phyloP scores from a whole-genome alignment of 2,113 vertebrate genomes.

The Glareola pratincola region DNA sequence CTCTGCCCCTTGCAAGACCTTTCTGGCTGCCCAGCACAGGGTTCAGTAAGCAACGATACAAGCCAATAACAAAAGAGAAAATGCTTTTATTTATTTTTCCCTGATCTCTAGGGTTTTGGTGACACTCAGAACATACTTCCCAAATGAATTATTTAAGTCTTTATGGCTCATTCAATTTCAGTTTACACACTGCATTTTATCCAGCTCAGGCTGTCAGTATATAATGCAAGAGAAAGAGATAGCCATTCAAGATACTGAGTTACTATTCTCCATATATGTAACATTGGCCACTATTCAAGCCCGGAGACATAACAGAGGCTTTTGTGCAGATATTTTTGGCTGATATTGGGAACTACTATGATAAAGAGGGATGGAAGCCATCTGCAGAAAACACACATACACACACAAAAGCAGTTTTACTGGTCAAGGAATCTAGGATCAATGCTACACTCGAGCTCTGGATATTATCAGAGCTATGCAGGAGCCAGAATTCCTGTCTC shows the following conservation, averaged over 20 bases:
- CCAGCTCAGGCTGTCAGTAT: not conserved
- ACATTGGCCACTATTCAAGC: constrained; percentile 17
- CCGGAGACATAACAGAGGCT: constrained; percentile 29
- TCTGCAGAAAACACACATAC: not conserved
- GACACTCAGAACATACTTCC: constrained; percentile 20
- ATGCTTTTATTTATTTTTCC: constrained; percentile 49
- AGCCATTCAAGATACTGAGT: not conserved
- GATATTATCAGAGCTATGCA: constrained; percentile 23
- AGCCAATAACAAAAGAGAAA: constrained; percentile 40
- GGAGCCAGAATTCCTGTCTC: constrained; percentile 4
- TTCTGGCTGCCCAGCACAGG: constrained; percentile 12
- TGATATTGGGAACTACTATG: not conserved
- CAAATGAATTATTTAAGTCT: constrained; percentile 35
- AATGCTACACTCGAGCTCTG: constrained; percentile 1
- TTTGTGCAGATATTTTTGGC: constrained; percentile 58
- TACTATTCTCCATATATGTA: constrained; percentile 1
- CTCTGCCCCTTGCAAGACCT: not conserved
- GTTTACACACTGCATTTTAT: constrained; percentile 13
- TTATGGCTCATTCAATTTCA: constrained; percentile 26
- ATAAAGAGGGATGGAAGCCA: constrained; percentile 45
- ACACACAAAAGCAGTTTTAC: not conserved
- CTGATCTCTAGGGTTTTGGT: not conserved
- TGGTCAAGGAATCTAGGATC: constrained; percentile 17
- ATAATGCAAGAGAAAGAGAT: not conserved
- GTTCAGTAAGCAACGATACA: constrained; percentile 43